A percentile compares a stretch with the other conserved stretches of the same genome.
phyloP scores from a whole-genome alignment of 2,113 vertebrate genomes.

The Tringa solitaria region DNA sequence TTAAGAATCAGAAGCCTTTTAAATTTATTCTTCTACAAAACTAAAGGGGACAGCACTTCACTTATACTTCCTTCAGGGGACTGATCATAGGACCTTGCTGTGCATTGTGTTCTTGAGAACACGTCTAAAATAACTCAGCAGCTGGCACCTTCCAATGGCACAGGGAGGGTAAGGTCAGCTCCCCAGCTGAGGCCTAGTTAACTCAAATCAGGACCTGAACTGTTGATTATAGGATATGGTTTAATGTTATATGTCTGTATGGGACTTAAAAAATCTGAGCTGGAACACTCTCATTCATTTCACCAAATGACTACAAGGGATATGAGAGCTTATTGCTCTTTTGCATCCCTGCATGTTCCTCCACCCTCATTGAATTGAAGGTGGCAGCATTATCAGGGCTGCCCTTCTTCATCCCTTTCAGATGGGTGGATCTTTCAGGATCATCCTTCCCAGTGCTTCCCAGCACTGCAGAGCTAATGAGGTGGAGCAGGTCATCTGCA shows the following conservation, averaged over 20 bases:
- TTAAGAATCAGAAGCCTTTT: background rate
- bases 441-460: background rate
- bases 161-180: constrained; percentile 23
- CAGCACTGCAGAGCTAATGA: constrained; percentile 17
- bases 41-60: background rate
- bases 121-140: constrained; percentile 36
- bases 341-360: background rate
- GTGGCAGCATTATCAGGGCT: background rate
- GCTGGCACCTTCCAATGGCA: constrained; percentile 11
- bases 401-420: constrained; percentile 20
- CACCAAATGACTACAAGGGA: background rate
- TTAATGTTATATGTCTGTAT: background rate
- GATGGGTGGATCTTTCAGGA: constrained; percentile 14
- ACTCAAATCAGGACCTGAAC: background rate
- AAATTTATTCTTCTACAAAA: background rate
- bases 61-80: background rate
- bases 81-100: background rate
- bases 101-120: constrained; percentile 32
- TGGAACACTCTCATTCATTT: background rate
- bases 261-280: background rate
- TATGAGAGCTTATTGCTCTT: background rate
- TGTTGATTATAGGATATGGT: background rate
- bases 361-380: background rate
- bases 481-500: constrained; percentile 44
- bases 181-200: constrained; percentile 10